Evolutionary conservation across 1,140 invertebrate genomes (phyloP).

Genomic region (Caenorhabditis inopinata): DNA sequence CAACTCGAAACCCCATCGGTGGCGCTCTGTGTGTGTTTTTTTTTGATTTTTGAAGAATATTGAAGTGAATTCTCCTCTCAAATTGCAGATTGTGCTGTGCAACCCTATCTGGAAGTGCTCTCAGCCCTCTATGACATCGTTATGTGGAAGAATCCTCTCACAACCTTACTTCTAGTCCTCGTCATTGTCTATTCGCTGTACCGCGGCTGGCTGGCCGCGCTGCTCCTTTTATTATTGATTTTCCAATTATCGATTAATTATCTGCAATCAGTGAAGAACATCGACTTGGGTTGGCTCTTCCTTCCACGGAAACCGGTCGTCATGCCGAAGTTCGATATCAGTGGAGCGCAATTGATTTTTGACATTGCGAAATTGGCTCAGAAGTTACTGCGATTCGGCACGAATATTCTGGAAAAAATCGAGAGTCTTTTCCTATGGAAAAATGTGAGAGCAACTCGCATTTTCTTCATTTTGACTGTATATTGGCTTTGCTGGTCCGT

Average conservation of each 20-base stretch:
- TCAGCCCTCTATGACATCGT: conserved; percentile 55
- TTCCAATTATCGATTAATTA: conserved; percentile 58
- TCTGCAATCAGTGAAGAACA: conserved; percentile 49
- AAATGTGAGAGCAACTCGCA: background rate
- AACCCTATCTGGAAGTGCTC: conserved; percentile 53
- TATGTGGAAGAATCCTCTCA: conserved; percentile 56
- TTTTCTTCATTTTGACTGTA: conserved; percentile 41
- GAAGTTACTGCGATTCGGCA: conserved; percentile 50
- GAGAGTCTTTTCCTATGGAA: conserved; percentile 56
- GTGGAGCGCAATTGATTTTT: conserved; percentile 59
- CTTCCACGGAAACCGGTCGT: conserved; percentile 52
- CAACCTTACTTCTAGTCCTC: conserved; percentile 48
- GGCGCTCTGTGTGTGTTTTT: too few species aligned
- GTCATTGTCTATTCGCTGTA: conserved; percentile 57
- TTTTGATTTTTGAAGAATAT: too few species aligned
- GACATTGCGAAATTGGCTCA: conserved; percentile 57
- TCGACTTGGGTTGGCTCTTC: conserved; percentile 57
- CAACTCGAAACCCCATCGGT: too few species aligned
- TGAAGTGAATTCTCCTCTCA: too few species aligned
- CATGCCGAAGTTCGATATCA: conserved; percentile 55
- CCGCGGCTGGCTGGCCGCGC: conserved; percentile 47
- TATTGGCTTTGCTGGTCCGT: conserved; percentile 46
- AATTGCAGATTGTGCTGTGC: conserved; percentile 54
- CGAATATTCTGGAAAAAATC: conserved; percentile 58
- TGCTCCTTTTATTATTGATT: conserved; percentile 52